Percentiles rank a stretch among this genome's conserved stretches.
These are phyloP conservation scores for Tetranychus piercei DNA, from an alignment of 2,888 invertebrate species.

Conservation along the genomic window DNA sequence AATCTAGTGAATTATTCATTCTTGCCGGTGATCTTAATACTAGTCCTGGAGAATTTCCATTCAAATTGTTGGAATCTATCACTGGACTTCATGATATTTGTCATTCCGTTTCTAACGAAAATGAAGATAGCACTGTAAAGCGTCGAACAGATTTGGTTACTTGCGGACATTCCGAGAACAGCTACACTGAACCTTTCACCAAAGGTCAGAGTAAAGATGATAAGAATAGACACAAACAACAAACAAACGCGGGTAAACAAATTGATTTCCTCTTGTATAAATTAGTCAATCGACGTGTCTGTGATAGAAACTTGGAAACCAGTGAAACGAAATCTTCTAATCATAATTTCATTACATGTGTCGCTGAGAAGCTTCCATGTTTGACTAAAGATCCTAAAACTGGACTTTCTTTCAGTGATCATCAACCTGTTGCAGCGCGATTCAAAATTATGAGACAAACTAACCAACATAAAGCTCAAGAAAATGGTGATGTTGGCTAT, in stretches of 20 bases:
- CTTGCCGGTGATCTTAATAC: slow-evolving; percentile 88
- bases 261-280: slow-evolving; percentile 22
- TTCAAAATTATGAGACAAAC: slow-evolving; percentile 27
- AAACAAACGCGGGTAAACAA: slow-evolving; percentile 15
- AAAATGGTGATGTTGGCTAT: neutral
- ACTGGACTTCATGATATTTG: slow-evolving; percentile 11
- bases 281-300: slow-evolving; percentile 11
- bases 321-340: neutral
- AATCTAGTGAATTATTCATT: slow-evolving; percentile 49
- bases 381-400: slow-evolving; percentile 19
- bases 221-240: neutral
- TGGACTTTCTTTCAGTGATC: slow-evolving; percentile 43
- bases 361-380: slow-evolving; percentile 9
- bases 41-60: slow-evolving; percentile 64
- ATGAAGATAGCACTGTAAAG: neutral
- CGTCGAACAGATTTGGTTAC: slow-evolving; percentile 43
- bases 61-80: slow-evolving; percentile 38
- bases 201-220: neutral
- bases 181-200: slow-evolving; percentile 44
- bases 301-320: neutral
- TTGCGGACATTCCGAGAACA: slow-evolving; percentile 58
- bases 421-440: slow-evolving; percentile 57
- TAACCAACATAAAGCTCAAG: neutral
- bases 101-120: neutral
- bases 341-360: neutral